Conservation (phyloP, 2,113 vertebrate species). For the Thalassarche chlororhynchos region DNA sequence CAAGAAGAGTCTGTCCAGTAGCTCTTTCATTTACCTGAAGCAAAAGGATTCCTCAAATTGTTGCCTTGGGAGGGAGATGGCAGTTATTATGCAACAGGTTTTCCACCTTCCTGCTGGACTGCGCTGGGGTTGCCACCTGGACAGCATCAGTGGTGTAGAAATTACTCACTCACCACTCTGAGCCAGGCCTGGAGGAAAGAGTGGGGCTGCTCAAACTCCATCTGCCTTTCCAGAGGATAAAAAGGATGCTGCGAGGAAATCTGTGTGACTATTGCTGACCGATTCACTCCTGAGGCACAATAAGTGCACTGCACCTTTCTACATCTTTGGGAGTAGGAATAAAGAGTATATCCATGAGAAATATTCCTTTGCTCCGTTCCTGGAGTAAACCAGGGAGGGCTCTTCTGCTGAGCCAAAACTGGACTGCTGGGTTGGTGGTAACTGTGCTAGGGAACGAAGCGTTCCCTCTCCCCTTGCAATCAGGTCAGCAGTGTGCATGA, state of each 20-base stretch:
- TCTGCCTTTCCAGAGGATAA: neutral
- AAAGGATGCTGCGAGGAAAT: neutral
- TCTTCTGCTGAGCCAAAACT: neutral
- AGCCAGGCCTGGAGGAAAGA: neutral
- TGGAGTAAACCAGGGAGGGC: neutral
- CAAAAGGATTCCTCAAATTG: neutral
- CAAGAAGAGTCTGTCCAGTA: neutral
- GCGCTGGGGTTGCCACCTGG: neutral
- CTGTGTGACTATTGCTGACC: neutral
- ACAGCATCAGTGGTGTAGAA: neutral
- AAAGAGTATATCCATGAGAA: neutral
- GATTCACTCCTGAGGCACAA: neutral
- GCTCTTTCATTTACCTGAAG: neutral
- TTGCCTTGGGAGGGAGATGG: neutral
- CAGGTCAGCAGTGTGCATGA: neutral
- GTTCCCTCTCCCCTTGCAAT: neutral
- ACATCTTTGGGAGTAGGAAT: neutral
- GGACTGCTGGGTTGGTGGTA: neutral
- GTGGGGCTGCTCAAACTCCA: neutral
- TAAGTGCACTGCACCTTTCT: neutral
- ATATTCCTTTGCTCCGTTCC: neutral
- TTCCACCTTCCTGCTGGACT: neutral
- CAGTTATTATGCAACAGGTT: neutral
- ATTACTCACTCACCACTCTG: neutral
- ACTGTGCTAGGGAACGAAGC: neutral